These are phyloP conservation scores for Trochalopteron elliotii DNA, from an alignment of 2,113 vertebrate species.

Conservation along the genomic window DNA sequence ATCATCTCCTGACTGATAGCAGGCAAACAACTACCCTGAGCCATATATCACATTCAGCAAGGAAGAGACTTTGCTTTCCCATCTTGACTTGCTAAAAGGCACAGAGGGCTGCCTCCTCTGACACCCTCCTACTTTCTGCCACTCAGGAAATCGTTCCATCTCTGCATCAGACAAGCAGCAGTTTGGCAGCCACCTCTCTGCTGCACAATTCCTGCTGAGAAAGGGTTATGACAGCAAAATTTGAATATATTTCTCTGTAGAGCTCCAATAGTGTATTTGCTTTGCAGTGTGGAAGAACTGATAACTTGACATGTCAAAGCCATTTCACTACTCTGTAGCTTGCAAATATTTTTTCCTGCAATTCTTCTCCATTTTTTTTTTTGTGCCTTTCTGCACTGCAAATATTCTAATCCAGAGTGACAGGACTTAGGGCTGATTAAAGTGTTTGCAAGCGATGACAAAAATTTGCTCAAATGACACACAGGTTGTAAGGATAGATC, in stretches of 20 bases:
- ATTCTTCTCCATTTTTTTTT: not conserved
- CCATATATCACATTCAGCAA: not conserved
- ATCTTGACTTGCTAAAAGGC: not conserved
- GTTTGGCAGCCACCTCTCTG: not conserved
- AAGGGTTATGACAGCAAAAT: not conserved
- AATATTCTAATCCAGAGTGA: not conserved
- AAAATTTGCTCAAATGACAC: conserved; percentile 41
- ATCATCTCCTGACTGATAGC: not conserved
- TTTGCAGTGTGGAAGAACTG: not conserved
- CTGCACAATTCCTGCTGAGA: not conserved
- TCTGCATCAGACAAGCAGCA: not conserved
- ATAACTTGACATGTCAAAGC: not conserved
- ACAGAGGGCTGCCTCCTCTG: not conserved
- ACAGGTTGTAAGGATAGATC: not conserved
- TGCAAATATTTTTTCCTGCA: not conserved
- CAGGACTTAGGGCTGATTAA: not conserved
- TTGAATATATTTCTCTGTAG: not conserved
- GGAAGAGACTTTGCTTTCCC: not conserved
- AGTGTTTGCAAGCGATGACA: conserved; percentile 21
- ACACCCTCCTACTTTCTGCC: not conserved
- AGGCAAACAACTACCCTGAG: not conserved
- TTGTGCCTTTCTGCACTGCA: not conserved
- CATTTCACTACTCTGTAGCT: not conserved
- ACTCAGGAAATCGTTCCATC: not conserved
- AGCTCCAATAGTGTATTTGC: not conserved